These are phyloP conservation scores for Lophura nycthemera DNA, from an alignment of 2,113 vertebrate genomes.

Conservation along the genomic window DNA sequence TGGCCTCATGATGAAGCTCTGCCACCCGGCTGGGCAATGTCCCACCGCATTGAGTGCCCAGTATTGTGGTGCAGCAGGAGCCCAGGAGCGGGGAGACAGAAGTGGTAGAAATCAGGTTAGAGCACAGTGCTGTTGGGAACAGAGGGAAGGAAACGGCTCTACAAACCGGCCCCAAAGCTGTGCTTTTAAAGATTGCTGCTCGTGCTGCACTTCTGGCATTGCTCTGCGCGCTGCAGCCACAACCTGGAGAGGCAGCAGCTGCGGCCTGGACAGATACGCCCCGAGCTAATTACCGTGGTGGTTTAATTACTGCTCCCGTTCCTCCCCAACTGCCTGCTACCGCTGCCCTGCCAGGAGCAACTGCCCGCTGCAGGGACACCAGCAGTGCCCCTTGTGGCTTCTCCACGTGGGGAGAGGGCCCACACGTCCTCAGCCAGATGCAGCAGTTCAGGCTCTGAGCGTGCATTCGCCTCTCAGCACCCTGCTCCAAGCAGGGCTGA, in stretches of 20 bases:
- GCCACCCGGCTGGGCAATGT: constrained; percentile 13
- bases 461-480: not conserved
- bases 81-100: not conserved
- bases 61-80: constrained; percentile 20
- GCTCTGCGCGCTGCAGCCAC: not conserved
- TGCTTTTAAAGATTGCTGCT: not conserved
- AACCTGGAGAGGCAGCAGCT: not conserved
- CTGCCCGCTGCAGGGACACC: not conserved
- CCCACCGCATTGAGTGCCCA: not conserved
- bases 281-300: not conserved
- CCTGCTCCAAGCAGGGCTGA: not conserved
- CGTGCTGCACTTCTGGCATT: not conserved
- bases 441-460: not conserved
- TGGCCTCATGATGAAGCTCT: not conserved
- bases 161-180: not conserved
- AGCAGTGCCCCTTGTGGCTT: not conserved
- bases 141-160: not conserved
- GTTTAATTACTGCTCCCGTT: not conserved
- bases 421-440: not conserved
- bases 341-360: not conserved
- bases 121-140: not conserved
- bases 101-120: constrained; percentile 34
- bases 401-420: not conserved
- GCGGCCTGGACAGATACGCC: not conserved
- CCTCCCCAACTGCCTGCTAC: not conserved